Conservation (phyloP, 2,888 invertebrate species). For the Sinhomidia bicolor region DNA sequence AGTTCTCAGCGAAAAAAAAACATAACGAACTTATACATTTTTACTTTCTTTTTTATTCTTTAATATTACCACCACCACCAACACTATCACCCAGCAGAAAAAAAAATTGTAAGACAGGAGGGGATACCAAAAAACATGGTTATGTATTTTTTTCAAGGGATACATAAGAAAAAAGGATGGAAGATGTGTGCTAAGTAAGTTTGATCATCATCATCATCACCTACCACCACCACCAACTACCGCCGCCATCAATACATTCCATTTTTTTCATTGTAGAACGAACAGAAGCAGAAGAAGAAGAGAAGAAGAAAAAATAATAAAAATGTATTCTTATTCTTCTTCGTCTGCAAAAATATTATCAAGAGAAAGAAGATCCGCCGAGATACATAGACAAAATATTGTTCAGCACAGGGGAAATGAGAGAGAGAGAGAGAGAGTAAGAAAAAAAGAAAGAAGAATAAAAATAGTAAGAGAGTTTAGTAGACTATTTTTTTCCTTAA, state of each 20-base stretch:
- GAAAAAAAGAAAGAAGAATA: slow-evolving; percentile 57
- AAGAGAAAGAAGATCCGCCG: slow-evolving; percentile 52
- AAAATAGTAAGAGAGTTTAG: slow-evolving; percentile 52
- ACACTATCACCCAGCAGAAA: no score
- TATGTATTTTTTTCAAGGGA: slow-evolving; percentile 4
- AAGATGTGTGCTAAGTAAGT: slow-evolving; percentile 55
- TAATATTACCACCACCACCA: no score
- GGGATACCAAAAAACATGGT: background rate
- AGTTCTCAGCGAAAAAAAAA: no score
- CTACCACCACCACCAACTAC: slow-evolving; percentile 5
- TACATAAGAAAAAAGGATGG: no score
- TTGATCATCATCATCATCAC: slow-evolving; percentile 56
- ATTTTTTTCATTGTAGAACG: slow-evolving; percentile 56
- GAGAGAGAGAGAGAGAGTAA: slow-evolving; percentile 15
- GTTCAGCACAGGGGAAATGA: slow-evolving; percentile 65
- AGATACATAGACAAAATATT: slow-evolving; percentile 62
- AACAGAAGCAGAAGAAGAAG: background rate
- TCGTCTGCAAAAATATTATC: slow-evolving; percentile 55
- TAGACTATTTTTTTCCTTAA: slow-evolving; percentile 40
- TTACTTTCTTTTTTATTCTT: slow-evolving; percentile 48
- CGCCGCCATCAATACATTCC: slow-evolving; percentile 32
- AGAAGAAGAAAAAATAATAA: slow-evolving; percentile 18
- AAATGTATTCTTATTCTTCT: slow-evolving; percentile 46
- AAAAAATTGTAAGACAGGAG: slow-evolving; percentile 47
- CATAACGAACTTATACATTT: slow-evolving; percentile 56